Evolutionary conservation across 2,888 invertebrate species (phyloP), one percentile per base, ranked within the genome.

Genomic region (Orthosia incerta): DNA sequence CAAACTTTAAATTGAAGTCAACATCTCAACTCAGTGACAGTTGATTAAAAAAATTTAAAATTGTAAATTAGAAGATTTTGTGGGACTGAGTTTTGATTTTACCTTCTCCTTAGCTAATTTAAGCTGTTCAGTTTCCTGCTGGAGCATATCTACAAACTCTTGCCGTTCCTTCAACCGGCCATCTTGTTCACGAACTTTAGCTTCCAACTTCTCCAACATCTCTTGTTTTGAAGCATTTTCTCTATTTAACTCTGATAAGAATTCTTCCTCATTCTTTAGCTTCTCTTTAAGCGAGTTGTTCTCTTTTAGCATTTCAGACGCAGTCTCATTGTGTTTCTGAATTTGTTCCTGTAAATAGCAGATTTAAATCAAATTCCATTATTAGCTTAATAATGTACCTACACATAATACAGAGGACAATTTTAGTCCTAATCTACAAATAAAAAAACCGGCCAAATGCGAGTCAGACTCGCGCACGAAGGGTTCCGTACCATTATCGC

Each of bases 181-280:
- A 68, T 96, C 95, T 87, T 97, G 96, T 76, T 95, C 95, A n/a
- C 88, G 89, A 71, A 97, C 95, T 68, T 96, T 94, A 4, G 89
- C 91, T 79, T 96, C 95, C 62, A 97, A 92, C 67, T 96, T 96
- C 56, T 95, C 92, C 63, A 97, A 82, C 75, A 96, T 92, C 74
- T 95, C 95, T 80, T 97, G 95, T 91, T 97, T 97, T 3, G 96
- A 96, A 16, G 94, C 90, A 83, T 91, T 96, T 78, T 97, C 97
- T 76, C 95, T 91, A 46, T 92, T 93, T 51, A 97, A 85, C 79
- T 95, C 95, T 11, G 89, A 87, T 59, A 97, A 93, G 83, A 97
- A 97, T 63, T 97, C 95, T 65, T 94, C 91, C n/a, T n/a, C n/a
- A n/a, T n/a, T n/a, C n/a, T n/a, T n/a, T 4, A 97, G 87, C 76